Evolutionary conservation across 2,888 invertebrate species (phyloP).

Genomic region (Coleophora deauratella): DNA sequence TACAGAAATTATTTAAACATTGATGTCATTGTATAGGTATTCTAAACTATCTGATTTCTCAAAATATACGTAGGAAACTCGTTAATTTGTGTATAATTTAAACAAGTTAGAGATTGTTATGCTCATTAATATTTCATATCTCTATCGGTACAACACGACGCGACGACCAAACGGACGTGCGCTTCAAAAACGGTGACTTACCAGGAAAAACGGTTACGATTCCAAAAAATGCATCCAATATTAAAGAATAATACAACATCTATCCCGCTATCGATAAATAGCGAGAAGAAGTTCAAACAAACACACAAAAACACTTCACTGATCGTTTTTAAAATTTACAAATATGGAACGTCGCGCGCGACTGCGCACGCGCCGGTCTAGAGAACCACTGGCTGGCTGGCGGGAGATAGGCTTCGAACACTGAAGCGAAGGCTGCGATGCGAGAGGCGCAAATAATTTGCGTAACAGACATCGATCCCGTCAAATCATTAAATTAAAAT

Average conservation of each 20-base stretch:
- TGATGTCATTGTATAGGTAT: too few relatives aligned
- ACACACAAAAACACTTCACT: slow-evolving; percentile 37
- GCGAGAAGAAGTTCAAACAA: slow-evolving; percentile 49
- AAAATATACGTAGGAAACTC: too few relatives aligned
- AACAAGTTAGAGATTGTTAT: neutral
- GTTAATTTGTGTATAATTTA: too few relatives aligned
- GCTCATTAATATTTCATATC: slow-evolving; percentile 8
- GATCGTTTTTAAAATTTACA: slow-evolving; percentile 9
- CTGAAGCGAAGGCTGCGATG: slow-evolving; percentile 47
- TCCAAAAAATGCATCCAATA: slow-evolving; percentile 26
- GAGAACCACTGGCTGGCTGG: slow-evolving; percentile 39
- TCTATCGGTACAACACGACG: slow-evolving; percentile 1
- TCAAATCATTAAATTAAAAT: slow-evolving; percentile 4
- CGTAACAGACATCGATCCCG: slow-evolving; percentile 24
- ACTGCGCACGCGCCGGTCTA: slow-evolving; percentile 52
- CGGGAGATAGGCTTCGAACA: slow-evolving; percentile 29
- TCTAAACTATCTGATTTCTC: too few relatives aligned
- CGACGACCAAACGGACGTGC: slow-evolving; percentile 14
- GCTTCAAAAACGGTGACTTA: slow-evolving; percentile 9
- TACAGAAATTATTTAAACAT: too few relatives aligned
- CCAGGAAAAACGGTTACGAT: slow-evolving; percentile 21
- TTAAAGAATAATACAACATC: slow-evolving; percentile 41
- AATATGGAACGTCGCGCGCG: slow-evolving; percentile 32
- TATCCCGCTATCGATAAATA: slow-evolving; percentile 58
- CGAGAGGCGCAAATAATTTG: slow-evolving; percentile 35